Conservation (phyloP, 2,113 vertebrate genomes). For the Shinisaurus crocodilurus region DNA sequence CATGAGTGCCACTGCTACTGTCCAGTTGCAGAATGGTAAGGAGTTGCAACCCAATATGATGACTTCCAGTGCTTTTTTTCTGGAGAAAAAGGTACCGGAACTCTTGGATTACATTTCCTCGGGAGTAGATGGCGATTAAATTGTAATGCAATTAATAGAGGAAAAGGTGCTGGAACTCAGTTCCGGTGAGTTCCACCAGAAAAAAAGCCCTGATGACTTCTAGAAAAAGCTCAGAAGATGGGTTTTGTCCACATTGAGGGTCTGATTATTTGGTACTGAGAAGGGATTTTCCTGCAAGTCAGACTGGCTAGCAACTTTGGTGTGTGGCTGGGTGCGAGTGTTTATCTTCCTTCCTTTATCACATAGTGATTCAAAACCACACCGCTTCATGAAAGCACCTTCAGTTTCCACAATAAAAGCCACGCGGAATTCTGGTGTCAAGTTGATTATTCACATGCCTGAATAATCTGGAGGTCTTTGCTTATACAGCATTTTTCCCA, state of each 20-base stretch:
- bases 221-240: neutral
- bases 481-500: neutral
- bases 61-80: too few relatives aligned
- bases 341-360: neutral
- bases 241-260: too few relatives aligned
- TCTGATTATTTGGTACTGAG: neutral
- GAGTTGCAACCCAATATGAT: neutral
- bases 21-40: neutral
- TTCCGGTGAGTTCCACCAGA: too few relatives aligned
- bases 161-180: too few relatives aligned
- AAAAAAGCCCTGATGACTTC: too few relatives aligned
- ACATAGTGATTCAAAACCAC: neutral
- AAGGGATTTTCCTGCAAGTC: neutral
- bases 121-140: too few relatives aligned
- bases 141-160: too few relatives aligned
- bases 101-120: too few relatives aligned
- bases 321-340: neutral
- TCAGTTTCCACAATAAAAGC: neutral
- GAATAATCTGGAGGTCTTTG: neutral
- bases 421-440: neutral
- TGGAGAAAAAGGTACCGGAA: too few relatives aligned
- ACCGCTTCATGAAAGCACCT: neutral
- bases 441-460: neutral
- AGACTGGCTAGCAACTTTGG: neutral
- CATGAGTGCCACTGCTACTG: neutral